Base-by-base conservation (phyloP, 2,888 invertebrate species). In the Oligia strigilis region DNA sequence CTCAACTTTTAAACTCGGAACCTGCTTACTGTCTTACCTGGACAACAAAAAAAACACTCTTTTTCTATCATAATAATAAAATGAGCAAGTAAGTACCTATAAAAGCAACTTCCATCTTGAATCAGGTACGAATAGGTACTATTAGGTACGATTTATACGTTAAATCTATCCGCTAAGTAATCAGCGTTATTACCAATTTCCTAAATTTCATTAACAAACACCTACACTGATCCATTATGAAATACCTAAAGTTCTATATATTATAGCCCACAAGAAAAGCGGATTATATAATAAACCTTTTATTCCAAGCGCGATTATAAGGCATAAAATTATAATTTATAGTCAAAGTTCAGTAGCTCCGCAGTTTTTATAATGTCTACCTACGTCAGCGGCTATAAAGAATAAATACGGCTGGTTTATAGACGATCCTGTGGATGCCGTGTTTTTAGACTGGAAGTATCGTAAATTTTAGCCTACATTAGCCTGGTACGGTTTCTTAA, bases 241-340 rank as follows among this genome's bases (percentile, higher is more conserved):
- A 23, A 40, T 46, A 58, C 14, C 13, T 72, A 52, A 64, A 36
- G 40, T 29, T 52, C 64, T 78, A 36, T 36, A 64, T 8, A 64
- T 11, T 40, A 40, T 4, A 72, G 1, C 2, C 55, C 23, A 40
- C 29, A 71, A 52, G 64, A 76, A 79, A 66, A 40, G 43, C 43
- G 58, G 49, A 64, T 85, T 71, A 73, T 55, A 40, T 46, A 73
- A 75, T 70, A 74, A 87, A 78, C 58, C 69, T 67, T 77, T 58
- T 73, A 46, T 78, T 62, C 71, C 43, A 64, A 67, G 46, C 69
- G 72, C 74, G 73, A 80, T 84, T 84, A 77, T 52, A 73, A 72
- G 82, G 36, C 77, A 78, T 80, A 77, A 78, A 84, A 80, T 71
- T 82, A 74, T 82, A 75, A 84, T 87, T 87, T 82, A 88, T 64